phyloP scores from a whole-genome alignment of 2,113 vertebrate species.

The Tylochromis polylepis region DNA sequence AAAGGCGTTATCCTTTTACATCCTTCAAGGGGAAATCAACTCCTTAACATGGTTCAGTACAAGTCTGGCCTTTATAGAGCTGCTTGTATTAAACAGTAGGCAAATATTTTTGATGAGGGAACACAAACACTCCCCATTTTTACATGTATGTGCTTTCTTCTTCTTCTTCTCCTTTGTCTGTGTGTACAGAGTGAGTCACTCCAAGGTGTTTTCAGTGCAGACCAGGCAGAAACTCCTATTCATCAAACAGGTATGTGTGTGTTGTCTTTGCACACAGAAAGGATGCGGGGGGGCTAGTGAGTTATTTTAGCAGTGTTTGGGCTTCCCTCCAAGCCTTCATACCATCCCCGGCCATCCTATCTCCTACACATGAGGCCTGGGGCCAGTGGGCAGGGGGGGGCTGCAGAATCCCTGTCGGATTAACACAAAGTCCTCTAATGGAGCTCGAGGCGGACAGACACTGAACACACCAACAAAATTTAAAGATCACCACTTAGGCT shows the following conservation, averaged over 20 bases:
- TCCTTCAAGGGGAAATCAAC: background rate
- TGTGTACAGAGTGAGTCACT: constrained; percentile 59
- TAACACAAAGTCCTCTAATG: constrained; percentile 66
- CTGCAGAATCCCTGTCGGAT: constrained; percentile 45
- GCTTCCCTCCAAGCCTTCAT: constrained; percentile 50
- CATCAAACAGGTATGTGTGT: constrained; percentile 67
- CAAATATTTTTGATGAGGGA: background rate
- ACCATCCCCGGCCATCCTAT: constrained; percentile 31
- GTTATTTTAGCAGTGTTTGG: constrained; percentile 57
- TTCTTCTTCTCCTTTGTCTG: background rate
- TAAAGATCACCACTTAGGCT: constrained; percentile 58
- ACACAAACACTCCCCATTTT: background rate
- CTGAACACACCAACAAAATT: constrained; percentile 22
- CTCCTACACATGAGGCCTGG: constrained; percentile 24
- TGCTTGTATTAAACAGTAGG: background rate
- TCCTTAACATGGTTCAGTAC: background rate
- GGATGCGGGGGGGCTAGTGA: background rate
- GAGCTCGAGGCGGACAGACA: constrained; percentile 47
- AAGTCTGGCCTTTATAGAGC: background rate
- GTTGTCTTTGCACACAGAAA: constrained; percentile 58
- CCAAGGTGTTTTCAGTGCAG: constrained; percentile 53
- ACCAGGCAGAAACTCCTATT: constrained; percentile 64
- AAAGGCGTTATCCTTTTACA: background rate
- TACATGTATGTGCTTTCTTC: background rate
- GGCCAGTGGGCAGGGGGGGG: background rate